A percentile compares a stretch with the other conserved stretches of the same genome.
Conservation (phyloP, 2,888 invertebrate genomes). For the Thereva nobilitata region DNA sequence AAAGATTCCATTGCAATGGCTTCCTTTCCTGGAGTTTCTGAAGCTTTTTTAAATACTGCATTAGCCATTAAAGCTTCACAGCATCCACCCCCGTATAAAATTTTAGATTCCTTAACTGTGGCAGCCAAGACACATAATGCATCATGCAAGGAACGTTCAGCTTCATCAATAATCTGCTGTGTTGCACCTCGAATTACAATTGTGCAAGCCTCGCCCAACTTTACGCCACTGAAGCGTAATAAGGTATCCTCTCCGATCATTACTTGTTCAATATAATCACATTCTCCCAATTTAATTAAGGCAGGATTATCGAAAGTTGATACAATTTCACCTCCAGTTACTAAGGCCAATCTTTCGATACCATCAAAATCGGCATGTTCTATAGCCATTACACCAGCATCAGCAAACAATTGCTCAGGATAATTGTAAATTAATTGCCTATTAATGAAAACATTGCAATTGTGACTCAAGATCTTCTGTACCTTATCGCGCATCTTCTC, state of each 20-base stretch:
- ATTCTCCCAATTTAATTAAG: constrained; percentile 87
- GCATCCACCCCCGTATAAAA: constrained; percentile 91
- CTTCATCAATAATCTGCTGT: constrained; percentile 97
- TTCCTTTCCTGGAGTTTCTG: constrained; percentile 93
- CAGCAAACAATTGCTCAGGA: constrained; percentile 98
- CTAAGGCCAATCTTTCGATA: constrained; percentile 94
- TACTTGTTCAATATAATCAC: constrained; percentile 90
- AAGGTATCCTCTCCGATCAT: constrained; percentile 97
- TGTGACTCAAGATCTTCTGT: constrained; percentile 90
- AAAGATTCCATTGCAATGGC: constrained; percentile 96
- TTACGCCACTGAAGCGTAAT: constrained; percentile 92
- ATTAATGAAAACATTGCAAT: constrained; percentile 97
- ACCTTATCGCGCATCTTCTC: constrained; percentile 99
- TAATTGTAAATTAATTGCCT: constrained; percentile 99
- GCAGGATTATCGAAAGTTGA: constrained; percentile 97
- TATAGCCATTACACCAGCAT: constrained; percentile 98
- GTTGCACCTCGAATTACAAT: constrained; percentile 97
- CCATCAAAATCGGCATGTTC: constrained; percentile 99
- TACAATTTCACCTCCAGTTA: constrained; percentile 97
- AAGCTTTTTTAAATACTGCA: constrained; percentile 81
- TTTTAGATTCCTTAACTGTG: constrained; percentile 90
- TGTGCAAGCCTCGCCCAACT: constrained; percentile 95
- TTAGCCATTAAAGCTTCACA: constrained; percentile 97
- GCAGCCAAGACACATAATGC: constrained; percentile 96
- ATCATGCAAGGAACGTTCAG: constrained; percentile 97